phyloP scores from a whole-genome alignment of 2,888 invertebrate genomes.

The Halocaridina rubra region DNA sequence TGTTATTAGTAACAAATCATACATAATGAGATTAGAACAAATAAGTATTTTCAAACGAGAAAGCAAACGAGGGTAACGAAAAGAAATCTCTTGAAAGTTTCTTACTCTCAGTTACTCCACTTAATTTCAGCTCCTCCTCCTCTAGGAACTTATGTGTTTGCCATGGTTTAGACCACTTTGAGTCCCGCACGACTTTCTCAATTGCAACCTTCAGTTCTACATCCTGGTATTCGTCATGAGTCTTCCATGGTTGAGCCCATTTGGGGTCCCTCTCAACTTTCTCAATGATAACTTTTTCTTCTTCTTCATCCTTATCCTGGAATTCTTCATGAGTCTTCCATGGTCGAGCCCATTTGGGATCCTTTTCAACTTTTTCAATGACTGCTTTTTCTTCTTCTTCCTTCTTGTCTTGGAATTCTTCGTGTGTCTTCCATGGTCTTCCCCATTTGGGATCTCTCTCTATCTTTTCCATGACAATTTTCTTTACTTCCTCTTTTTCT shows the following conservation, averaged over 20 bases:
- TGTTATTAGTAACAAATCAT: no score
- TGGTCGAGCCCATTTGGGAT: conserved; percentile 34
- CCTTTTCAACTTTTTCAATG: background rate
- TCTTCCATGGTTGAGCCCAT: background rate
- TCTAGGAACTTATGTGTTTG: background rate
- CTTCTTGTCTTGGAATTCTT: background rate
- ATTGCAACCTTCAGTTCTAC: background rate
- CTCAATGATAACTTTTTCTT: background rate
- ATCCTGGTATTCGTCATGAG: background rate
- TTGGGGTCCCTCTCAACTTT: background rate
- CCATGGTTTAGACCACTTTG: background rate
- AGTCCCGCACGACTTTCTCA: background rate
- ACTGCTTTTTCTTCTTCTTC: background rate
- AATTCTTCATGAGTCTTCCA: conserved; percentile 40
- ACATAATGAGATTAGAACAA: no score
- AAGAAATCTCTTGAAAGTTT: no score
- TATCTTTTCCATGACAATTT: background rate
- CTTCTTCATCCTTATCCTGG: background rate
- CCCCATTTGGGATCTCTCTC: conserved; percentile 18
- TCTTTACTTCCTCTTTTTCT: background rate
- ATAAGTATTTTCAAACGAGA: no score
- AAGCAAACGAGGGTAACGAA: no score
- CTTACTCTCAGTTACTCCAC: background rate
- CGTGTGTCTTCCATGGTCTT: conserved; percentile 10
- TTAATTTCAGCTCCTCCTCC: background rate